A percentile compares a stretch with the other conserved stretches of the same genome.
Evolutionary conservation across 2,888 invertebrate genomes (phyloP).

Genomic region (Caenorhabditis sp.): DNA sequence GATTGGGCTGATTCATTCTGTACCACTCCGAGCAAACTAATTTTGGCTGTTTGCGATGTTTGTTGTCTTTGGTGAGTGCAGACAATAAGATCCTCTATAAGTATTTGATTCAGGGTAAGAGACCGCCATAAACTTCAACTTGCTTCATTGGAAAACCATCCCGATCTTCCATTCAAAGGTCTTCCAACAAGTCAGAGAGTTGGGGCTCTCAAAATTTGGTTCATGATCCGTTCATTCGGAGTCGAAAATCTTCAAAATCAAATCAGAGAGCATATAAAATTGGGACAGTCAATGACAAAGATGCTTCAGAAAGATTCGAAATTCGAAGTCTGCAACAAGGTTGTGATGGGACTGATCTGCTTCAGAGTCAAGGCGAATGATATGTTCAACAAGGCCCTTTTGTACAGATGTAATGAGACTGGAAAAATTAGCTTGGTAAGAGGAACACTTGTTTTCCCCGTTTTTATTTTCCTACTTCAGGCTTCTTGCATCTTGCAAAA

Average conservation of each 20-base stretch:
- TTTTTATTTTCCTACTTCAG: no score
- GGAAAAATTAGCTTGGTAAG: slow-evolving; percentile 59
- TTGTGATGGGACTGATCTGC: slow-evolving; percentile 59
- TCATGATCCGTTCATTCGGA: slow-evolving; percentile 54
- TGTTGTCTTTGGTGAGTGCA: slow-evolving; percentile 53
- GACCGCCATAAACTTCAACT: slow-evolving; percentile 54
- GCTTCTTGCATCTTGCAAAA: slow-evolving; percentile 55
- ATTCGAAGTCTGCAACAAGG: slow-evolving; percentile 61
- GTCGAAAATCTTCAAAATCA: slow-evolving; percentile 62
- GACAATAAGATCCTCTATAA: neutral
- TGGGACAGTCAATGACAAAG: slow-evolving; percentile 44
- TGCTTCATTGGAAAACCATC: slow-evolving; percentile 46
- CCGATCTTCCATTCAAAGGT: slow-evolving; percentile 47
- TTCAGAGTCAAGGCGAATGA: slow-evolving; percentile 53
- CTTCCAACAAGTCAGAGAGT: slow-evolving; percentile 58
- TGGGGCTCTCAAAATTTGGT: slow-evolving; percentile 61
- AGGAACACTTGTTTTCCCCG: no score
- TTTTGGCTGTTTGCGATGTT: slow-evolving; percentile 57
- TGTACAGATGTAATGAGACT: slow-evolving; percentile 55
- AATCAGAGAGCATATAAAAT: slow-evolving; percentile 58
- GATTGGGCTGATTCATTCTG: slow-evolving; percentile 60
- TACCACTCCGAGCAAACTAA: slow-evolving; percentile 57
- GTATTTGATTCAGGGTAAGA: slow-evolving; percentile 33
- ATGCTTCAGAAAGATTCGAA: slow-evolving; percentile 43
- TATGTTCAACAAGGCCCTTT: slow-evolving; percentile 55